Evolutionary conservation across 2,888 invertebrate genomes (phyloP).

Genomic region (Acleris holmiana): DNA sequence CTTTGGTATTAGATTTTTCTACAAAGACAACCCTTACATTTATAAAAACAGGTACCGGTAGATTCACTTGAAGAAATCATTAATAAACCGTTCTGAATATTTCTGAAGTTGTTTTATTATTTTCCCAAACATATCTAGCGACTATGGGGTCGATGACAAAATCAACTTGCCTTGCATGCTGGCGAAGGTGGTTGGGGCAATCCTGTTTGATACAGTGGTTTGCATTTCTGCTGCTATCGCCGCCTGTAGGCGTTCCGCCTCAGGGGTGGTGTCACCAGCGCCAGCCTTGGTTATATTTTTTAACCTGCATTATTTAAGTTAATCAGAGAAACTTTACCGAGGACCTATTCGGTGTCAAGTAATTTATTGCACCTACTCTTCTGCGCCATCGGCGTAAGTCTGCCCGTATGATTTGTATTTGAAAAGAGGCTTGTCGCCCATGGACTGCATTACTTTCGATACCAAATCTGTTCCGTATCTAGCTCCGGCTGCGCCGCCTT

Average conservation of each 20-base stretch:
- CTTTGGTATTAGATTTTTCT: no score
- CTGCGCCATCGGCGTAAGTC: constrained; percentile 60
- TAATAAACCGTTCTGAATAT: no score
- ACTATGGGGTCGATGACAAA: no score
- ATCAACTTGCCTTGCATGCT: constrained; percentile 46
- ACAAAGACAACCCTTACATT: no score
- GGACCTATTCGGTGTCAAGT: not conserved
- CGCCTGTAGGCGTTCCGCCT: constrained; percentile 44
- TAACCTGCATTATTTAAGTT: no score
- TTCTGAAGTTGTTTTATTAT: no score
- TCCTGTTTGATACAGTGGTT: constrained; percentile 51
- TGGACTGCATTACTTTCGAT: constrained; percentile 54
- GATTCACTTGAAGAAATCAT: no score
- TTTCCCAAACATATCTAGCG: no score
- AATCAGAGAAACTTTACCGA: no score
- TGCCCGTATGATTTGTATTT: constrained; percentile 61
- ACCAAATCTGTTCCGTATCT: constrained; percentile 60
- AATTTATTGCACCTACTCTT: constrained; percentile 49
- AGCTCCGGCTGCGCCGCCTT: constrained; percentile 65
- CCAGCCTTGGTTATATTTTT: no score
- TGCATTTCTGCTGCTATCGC: constrained; percentile 50
- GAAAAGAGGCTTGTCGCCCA: constrained; percentile 57
- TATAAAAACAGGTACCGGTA: no score
- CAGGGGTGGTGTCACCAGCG: constrained; percentile 18
- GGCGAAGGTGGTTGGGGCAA: constrained; percentile 51